phyloP scores from a whole-genome alignment of 2,113 vertebrate genomes.

The Tenebrosternarchus preto region DNA sequence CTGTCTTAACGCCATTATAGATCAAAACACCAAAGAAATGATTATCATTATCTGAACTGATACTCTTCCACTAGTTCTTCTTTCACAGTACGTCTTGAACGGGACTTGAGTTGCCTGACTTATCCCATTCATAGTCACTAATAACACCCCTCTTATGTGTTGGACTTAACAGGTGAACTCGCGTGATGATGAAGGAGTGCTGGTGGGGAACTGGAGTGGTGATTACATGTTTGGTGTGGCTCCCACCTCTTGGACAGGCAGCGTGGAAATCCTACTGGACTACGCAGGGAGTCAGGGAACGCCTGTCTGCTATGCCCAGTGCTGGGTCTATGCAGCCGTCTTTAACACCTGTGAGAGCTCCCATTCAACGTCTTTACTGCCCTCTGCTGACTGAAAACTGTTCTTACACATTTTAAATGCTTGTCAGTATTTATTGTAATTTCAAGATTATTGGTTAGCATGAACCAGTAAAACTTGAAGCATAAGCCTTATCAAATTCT shows the following conservation, averaged over 20 bases:
- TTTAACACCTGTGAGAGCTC: conserved; percentile 91
- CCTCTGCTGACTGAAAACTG: conserved; percentile 16
- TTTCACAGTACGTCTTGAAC: too few relatives aligned
- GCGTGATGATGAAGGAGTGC: conserved; percentile 86
- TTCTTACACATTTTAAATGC: background rate
- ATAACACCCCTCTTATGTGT: too few relatives aligned
- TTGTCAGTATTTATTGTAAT: background rate
- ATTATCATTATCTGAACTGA: too few relatives aligned
- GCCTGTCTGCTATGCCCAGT: conserved; percentile 89
- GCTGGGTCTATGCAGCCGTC: conserved; percentile 96
- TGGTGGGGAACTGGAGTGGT: conserved; percentile 90
- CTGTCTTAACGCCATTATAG: too few relatives aligned
- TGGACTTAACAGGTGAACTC: conserved; percentile 81
- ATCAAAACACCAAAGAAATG: too few relatives aligned
- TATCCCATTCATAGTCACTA: background rate
- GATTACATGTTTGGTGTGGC: conserved; percentile 83
- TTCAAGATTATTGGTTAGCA: too few relatives aligned
- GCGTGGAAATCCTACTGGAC: conserved; percentile 88
- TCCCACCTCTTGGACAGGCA: conserved; percentile 95
- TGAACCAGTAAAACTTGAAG: too few relatives aligned
- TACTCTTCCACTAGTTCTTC: too few relatives aligned
- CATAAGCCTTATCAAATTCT: too few relatives aligned
- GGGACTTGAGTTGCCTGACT: background rate
- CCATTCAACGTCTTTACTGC: background rate
- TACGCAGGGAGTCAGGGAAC: conserved; percentile 72